phyloP scores from a whole-genome alignment of 2,888 invertebrate genomes.

The Xanthorhoe spadicearia region DNA sequence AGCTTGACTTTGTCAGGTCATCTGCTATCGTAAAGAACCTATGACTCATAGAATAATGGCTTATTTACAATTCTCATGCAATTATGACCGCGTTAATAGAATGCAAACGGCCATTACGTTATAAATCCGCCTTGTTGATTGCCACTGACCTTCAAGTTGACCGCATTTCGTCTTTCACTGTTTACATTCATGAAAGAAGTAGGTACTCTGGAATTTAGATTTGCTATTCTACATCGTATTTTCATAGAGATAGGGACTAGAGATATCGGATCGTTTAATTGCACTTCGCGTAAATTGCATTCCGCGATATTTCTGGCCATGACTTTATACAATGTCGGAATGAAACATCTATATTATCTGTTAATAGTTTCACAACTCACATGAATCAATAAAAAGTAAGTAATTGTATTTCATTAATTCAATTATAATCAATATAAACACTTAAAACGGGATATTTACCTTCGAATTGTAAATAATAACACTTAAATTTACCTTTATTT shows the following conservation, averaged over 20 bases:
- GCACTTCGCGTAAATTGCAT: slow-evolving; percentile 36
- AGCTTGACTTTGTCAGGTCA: slow-evolving; percentile 16
- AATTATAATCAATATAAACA: too few species aligned
- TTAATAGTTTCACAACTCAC: too few species aligned
- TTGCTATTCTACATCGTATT: slow-evolving; percentile 27
- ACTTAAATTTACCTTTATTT: too few species aligned
- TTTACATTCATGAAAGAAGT: slow-evolving; percentile 36
- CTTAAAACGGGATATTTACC: too few species aligned
- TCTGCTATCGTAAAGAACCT: slow-evolving; percentile 17
- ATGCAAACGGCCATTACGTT: slow-evolving; percentile 31
- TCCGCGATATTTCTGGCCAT: slow-evolving; percentile 36
- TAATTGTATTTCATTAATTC: too few species aligned
- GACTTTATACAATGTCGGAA: slow-evolving; percentile 35
- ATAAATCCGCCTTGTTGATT: slow-evolving; percentile 39
- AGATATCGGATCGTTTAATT: slow-evolving; percentile 18
- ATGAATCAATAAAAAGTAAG: too few species aligned
- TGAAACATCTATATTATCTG: background rate
- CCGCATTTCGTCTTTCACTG: slow-evolving; percentile 39
- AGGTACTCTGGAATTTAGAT: slow-evolving; percentile 10
- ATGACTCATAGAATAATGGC: slow-evolving; percentile 28
- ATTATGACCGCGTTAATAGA: slow-evolving; percentile 28
- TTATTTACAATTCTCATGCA: slow-evolving; percentile 35
- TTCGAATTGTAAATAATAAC: too few species aligned
- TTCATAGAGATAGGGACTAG: slow-evolving; percentile 2
- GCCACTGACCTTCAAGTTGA: slow-evolving; percentile 36